A percentile compares a stretch with the other conserved stretches of the same genome.
These are phyloP conservation scores for Colaptes auratus DNA, from an alignment of 2,113 vertebrate genomes.

Conservation along the genomic window DNA sequence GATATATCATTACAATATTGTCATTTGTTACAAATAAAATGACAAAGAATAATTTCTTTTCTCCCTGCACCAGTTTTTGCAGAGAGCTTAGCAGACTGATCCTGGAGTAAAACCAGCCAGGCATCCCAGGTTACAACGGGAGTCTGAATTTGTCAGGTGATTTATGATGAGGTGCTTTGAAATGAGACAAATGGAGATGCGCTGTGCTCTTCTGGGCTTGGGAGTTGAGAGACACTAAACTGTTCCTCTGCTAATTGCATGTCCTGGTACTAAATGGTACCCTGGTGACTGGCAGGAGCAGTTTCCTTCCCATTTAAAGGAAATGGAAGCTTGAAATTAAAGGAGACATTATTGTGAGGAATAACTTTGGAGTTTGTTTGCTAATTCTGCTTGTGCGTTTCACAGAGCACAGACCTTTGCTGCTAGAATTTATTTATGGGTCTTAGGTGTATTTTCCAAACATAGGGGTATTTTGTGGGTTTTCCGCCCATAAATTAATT, in stretches of 20 bases:
- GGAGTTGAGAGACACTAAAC: background rate
- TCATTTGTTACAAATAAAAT: background rate
- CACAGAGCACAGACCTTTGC: background rate
- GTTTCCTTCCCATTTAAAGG: background rate
- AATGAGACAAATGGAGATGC: accelerated
- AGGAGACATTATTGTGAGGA: background rate
- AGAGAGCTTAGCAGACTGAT: background rate
- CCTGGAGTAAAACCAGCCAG: background rate
- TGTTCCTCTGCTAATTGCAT: background rate
- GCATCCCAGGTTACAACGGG: accelerated
- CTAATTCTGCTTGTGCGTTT: background rate
- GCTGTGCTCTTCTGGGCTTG: background rate
- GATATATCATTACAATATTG: no score
- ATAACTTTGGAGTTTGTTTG: background rate
- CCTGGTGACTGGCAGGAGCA: background rate
- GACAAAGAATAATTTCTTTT: background rate
- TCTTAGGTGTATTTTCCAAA: background rate
- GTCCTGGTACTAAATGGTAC: no score
- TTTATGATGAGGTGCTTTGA: background rate
- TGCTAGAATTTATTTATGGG: background rate
- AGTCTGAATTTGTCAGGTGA: accelerated
- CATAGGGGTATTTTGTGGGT: background rate
- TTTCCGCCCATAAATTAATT: background rate
- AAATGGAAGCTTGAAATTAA: background rate
- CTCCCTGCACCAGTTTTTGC: background rate